phyloP scores from a whole-genome alignment of 92 coral and sea anemone genomes.

The Bergia puertoricense region DNA sequence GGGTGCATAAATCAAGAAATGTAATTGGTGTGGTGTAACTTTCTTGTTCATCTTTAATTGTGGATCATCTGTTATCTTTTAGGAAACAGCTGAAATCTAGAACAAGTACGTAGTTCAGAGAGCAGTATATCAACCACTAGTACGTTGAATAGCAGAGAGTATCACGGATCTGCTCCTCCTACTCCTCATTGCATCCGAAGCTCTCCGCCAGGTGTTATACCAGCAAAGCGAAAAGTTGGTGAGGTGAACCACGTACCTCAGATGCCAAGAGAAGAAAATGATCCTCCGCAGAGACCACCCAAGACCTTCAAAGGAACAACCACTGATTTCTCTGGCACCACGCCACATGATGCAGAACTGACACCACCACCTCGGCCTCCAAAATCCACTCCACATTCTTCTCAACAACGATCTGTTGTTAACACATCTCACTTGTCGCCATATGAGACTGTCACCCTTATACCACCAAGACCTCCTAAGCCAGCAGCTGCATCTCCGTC shows the following conservation, averaged over 20 bases:
- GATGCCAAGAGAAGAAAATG: slow-evolving; percentile 21
- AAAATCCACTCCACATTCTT: slow-evolving; percentile 20
- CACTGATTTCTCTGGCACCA: neutral
- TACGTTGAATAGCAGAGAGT: neutral
- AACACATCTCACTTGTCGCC: slow-evolving; percentile 20
- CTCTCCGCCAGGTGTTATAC: slow-evolving; percentile 6
- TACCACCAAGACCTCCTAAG: slow-evolving; percentile 31
- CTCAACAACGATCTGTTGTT: slow-evolving; percentile 4
- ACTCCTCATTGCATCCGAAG: neutral
- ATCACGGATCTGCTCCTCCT: neutral
- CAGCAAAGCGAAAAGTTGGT: neutral
- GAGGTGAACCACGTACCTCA: neutral
- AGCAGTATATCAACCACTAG: slow-evolving; percentile 6
- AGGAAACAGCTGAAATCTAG: slow-evolving; percentile 43
- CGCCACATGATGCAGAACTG: slow-evolving; percentile 2
- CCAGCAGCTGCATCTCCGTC: neutral
- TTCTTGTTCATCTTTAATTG: neutral
- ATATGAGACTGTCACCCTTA: slow-evolving; percentile 12
- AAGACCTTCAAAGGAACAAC: slow-evolving; percentile 8
- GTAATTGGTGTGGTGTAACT: too few relatives aligned
- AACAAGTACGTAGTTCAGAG: slow-evolving; percentile 32
- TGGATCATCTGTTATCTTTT: neutral
- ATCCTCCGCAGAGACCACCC: slow-evolving; percentile 35
- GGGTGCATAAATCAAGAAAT: too few relatives aligned
- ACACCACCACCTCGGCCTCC: slow-evolving; percentile 49